Conservation (phyloP, 2,113 vertebrate genomes). For the Drymodes brunneopygia region DNA sequence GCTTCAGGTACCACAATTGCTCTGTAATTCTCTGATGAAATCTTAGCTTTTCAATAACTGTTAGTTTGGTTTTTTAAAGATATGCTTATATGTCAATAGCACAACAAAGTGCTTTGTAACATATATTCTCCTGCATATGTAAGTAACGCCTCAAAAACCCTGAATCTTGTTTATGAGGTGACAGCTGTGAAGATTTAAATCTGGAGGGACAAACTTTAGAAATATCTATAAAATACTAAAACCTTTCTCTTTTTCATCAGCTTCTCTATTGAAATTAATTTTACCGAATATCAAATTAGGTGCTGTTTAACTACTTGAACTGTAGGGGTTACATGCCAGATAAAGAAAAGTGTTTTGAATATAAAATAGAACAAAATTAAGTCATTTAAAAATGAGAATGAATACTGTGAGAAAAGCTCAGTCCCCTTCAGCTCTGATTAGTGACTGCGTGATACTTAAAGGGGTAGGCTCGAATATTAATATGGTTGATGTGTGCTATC, state of each 20-base stretch:
- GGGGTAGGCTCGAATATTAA: constrained; percentile 42
- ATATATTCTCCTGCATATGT: background rate
- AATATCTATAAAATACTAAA: background rate
- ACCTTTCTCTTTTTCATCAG: background rate
- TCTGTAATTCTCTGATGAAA: background rate
- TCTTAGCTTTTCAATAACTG: background rate
- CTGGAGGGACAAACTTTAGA: background rate
- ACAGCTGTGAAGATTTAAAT: background rate
- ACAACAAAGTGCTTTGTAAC: background rate
- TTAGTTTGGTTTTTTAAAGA: background rate
- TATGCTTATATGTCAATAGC: background rate
- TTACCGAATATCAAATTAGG: constrained; percentile 26
- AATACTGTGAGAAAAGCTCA: constrained; percentile 19
- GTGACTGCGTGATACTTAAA: background rate
- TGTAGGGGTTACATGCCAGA: constrained; percentile 8
- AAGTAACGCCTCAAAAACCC: background rate
- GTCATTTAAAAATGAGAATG: constrained; percentile 40
- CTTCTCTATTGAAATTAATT: constrained; percentile 17
- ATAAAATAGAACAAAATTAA: constrained; percentile 45
- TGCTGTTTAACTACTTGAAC: constrained; percentile 48
- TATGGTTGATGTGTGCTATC: background rate
- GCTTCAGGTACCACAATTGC: background rate
- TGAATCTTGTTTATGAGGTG: background rate
- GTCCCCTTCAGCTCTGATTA: constrained; percentile 50
- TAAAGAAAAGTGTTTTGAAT: constrained; percentile 45